A percentile compares a stretch with the other conserved stretches of the same genome.
phyloP scores from a whole-genome alignment of 2,888 invertebrate genomes.

The Anorthoa munda region DNA sequence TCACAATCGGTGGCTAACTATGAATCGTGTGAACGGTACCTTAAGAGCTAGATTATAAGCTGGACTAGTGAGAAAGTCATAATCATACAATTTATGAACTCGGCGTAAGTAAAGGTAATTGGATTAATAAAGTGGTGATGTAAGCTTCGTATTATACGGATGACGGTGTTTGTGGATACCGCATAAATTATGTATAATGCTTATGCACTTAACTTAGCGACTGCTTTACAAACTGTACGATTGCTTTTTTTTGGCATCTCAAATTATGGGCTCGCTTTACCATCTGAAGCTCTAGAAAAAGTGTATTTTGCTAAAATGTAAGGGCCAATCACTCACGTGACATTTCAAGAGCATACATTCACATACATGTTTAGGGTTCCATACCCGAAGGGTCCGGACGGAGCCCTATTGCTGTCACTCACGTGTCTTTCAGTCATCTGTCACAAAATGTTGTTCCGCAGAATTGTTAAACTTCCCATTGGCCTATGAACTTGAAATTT shows the following conservation, averaged over 20 bases:
- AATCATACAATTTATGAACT: constrained; percentile 33
- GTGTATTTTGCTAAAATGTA: too few relatives aligned
- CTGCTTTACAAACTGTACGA: background rate
- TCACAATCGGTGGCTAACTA: background rate
- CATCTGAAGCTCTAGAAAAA: too few relatives aligned
- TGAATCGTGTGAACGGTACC: background rate
- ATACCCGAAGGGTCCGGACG: too few relatives aligned
- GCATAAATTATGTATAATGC: constrained; percentile 1
- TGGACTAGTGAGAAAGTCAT: constrained; percentile 33
- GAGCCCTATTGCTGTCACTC: too few relatives aligned
- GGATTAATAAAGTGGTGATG: constrained; percentile 47
- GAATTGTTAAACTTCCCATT: too few relatives aligned
- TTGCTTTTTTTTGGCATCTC: background rate
- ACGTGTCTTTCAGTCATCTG: too few relatives aligned
- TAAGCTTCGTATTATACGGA: constrained; percentile 38
- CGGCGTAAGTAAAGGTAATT: constrained; percentile 32
- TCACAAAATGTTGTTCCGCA: too few relatives aligned
- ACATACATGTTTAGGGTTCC: too few relatives aligned
- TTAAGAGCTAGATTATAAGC: constrained; percentile 11
- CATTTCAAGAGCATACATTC: too few relatives aligned
- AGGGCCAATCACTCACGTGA: too few relatives aligned
- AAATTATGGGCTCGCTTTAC: too few relatives aligned
- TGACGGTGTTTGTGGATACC: constrained; percentile 21
- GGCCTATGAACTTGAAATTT: too few relatives aligned
- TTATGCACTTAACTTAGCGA: background rate